Evolutionary conservation across 2,113 vertebrate genomes (phyloP).

Genomic region (Prionailurus viverrinus): DNA sequence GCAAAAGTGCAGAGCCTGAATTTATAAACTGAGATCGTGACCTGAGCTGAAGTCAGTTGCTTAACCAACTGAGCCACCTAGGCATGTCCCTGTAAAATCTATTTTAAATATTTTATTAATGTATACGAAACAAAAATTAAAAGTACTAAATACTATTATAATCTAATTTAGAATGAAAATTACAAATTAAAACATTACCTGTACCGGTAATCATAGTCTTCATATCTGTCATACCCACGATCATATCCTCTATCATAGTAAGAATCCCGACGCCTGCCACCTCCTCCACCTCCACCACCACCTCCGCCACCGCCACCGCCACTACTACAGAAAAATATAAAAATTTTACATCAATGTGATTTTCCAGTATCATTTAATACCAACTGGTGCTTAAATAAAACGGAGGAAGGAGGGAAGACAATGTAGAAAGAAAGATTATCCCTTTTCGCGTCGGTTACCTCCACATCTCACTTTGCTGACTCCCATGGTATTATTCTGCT

Average conservation of each 20-base stretch:
- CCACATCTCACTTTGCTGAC: background rate
- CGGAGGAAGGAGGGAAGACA: background rate
- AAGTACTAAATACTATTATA: background rate
- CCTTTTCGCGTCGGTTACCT: background rate
- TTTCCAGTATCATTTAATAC: slow-evolving; percentile 48
- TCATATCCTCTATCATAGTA: slow-evolving; percentile 94
- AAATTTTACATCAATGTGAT: slow-evolving; percentile 41
- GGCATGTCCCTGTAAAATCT: background rate
- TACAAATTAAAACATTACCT: slow-evolving; percentile 86
- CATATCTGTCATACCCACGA: slow-evolving; percentile 93
- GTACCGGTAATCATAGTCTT: slow-evolving; percentile 95
- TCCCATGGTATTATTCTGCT: background rate
- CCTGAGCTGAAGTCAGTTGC: too few relatives aligned
- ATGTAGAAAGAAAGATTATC: background rate
- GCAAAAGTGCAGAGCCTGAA: too few relatives aligned
- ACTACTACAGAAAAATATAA: slow-evolving; percentile 79
- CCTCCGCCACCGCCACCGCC: slow-evolving; percentile 86
- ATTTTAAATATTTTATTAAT: background rate
- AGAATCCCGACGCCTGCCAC: slow-evolving; percentile 91
- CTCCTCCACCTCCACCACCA: slow-evolving; percentile 83
- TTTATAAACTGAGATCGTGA: too few relatives aligned
- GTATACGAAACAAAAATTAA: background rate
- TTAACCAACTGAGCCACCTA: too few relatives aligned
- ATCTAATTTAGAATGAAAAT: background rate
- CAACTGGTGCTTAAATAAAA: background rate